Evolutionary conservation across 92 coral and sea anemone species (phyloP).

Genomic region (Bergia sp.): DNA sequence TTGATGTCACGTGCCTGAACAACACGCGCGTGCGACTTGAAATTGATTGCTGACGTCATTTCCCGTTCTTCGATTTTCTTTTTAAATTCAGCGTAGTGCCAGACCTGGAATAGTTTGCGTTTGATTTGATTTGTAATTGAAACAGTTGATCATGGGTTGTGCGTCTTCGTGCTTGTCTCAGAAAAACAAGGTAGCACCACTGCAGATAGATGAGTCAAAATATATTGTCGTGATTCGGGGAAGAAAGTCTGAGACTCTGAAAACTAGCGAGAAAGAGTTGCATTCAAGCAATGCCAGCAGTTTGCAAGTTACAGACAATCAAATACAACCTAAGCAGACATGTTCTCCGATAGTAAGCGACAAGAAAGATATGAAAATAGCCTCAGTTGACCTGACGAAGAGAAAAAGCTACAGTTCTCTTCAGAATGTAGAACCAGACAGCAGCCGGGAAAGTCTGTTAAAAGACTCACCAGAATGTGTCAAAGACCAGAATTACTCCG

Average conservation of each 20-base stretch:
- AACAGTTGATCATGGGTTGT: slow-evolving; percentile 9
- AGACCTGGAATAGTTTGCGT: neutral
- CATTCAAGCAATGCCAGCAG: neutral
- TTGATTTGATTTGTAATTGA: neutral
- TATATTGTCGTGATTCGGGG: neutral
- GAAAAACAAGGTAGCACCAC: neutral
- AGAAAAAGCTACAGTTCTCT: neutral
- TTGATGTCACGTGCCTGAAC: neutral
- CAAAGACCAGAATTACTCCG: neutral
- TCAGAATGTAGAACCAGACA: neutral
- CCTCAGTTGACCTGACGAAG: neutral
- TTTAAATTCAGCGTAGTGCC: neutral
- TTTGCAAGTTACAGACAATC: neutral
- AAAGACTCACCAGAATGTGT: neutral
- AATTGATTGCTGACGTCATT: slow-evolving; percentile 40
- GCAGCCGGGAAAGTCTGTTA: neutral
- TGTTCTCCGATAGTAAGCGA: neutral
- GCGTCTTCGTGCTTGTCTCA: slow-evolving; percentile 1
- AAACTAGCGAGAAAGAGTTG: neutral
- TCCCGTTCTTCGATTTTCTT: neutral
- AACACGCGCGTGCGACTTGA: neutral
- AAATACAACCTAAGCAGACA: neutral
- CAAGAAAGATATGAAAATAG: neutral
- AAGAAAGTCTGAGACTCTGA: neutral
- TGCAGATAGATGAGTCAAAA: neutral